Conservation (phyloP, 2,113 vertebrate genomes). For the Conger conger region DNA sequence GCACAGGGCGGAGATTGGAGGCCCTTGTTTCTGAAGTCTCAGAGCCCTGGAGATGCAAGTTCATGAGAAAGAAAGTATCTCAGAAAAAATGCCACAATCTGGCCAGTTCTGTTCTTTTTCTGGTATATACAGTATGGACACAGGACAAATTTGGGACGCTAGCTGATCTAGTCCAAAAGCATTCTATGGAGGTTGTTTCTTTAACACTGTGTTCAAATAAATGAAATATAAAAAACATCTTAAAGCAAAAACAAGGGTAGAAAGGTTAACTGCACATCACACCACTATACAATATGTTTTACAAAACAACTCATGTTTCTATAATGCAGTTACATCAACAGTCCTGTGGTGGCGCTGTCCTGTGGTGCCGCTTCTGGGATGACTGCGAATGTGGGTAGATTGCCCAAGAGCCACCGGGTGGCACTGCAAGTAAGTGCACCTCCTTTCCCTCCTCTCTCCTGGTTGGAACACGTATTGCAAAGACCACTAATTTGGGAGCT, state of each 20-base stretch:
- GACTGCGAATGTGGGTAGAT: not conserved
- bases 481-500: slow-evolving; percentile 27
- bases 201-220: no score
- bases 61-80: no score
- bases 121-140: not conserved
- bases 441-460: not conserved
- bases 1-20: not conserved
- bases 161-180: not conserved
- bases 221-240: no score
- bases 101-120: not conserved
- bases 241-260: no score
- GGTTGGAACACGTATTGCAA: not conserved
- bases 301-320: not conserved
- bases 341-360: slow-evolving; percentile 17
- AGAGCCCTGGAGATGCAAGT: not conserved
- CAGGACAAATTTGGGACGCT: not conserved
- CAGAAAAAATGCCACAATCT: not conserved
- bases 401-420: not conserved
- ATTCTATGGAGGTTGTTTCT: no score
- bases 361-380: not conserved
- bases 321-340: not conserved
- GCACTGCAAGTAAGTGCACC: slow-evolving; percentile 28
- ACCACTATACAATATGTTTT: not conserved
- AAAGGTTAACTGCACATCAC: not conserved
- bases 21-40: not conserved